phyloP scores from a whole-genome alignment of 2,797 vertebrate species.

The Bufotes viridis region DNA sequence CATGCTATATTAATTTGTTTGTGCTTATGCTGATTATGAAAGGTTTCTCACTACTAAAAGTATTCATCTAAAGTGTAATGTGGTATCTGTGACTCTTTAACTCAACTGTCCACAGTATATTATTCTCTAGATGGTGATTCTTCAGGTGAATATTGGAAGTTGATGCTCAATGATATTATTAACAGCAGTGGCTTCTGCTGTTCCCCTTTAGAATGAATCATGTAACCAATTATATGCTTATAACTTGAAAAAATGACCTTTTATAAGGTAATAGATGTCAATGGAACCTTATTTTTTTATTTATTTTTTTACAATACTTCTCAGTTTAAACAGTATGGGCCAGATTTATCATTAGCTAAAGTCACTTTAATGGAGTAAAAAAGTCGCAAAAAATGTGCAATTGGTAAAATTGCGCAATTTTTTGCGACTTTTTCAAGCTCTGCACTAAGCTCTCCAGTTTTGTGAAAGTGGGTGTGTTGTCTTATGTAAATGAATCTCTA shows the following conservation, averaged over 20 bases:
- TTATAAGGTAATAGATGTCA: background rate
- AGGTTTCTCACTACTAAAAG: background rate
- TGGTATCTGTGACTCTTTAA: background rate
- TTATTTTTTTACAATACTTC: background rate
- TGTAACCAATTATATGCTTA: background rate
- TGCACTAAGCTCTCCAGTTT: no score
- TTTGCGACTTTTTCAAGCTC: no score
- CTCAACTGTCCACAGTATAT: background rate
- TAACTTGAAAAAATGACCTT: background rate
- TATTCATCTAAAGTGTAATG: background rate
- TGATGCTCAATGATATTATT: slow-evolving; percentile 9
- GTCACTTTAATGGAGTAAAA: no score
- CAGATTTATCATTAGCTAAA: no score
- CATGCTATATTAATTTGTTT: no score
- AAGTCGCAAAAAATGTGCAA: no score
- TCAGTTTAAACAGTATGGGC: background rate
- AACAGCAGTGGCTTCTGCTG: background rate
- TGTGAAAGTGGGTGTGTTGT: no score
- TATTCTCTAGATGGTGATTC: background rate
- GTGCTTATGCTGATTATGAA: background rate
- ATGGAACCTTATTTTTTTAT: background rate
- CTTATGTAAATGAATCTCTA: no score
- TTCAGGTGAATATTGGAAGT: background rate
- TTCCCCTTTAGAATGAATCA: background rate
- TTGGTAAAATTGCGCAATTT: no score